Base-by-base conservation (phyloP, 2,888 invertebrate genomes). In the Sicus ferrugineus region DNA sequence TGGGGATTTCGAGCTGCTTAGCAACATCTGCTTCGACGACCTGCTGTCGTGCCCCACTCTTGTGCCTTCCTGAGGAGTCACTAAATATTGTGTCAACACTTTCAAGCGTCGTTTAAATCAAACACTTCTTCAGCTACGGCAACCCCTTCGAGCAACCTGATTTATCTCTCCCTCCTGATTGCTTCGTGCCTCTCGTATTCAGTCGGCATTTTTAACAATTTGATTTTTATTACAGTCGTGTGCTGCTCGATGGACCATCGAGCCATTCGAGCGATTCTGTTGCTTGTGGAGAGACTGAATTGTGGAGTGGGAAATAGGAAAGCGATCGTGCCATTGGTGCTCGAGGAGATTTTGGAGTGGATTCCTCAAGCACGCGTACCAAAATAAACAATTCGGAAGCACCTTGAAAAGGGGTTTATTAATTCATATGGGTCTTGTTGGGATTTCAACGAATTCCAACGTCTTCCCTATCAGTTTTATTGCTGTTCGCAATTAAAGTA, bases 81-180 rank as follows among this genome's bases (percentile, higher is more conserved):
- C 74, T 77, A 79, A 81, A 77, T 77, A 77, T 76, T 74, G 75
- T 80, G 81, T 81, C 81, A 81, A 80, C 81, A 80, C 78, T 72
- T 72, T 69, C 48, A 64, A 68, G 70, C 67, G 72, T 70, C 75
- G 74, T 75, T 69, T 75, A 72, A 74, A 75, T 75, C 74, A 75
- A 73, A 66, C 71, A 73, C 72, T 75, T 72, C 72, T 75, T 72
- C 58, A 73, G 70, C 30, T 28, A 16, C 14, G 52, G 30, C 31
- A 64, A 48, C 64, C 50, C 52, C 19, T 63, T 63, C 19, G 11
- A 31, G 19, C 16, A 31, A 21, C 2, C 6, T 4, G 31, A 64
- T 30, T n/a, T 46, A 2, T 7, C 14, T 30, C 11, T 42, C 31
- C 63, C 46, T 21, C 26, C 16, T 46, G 46, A n/a, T 62, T 21